Evolutionary conservation across 2,888 invertebrate genomes (phyloP).

Genomic region (Boloria selene): DNA sequence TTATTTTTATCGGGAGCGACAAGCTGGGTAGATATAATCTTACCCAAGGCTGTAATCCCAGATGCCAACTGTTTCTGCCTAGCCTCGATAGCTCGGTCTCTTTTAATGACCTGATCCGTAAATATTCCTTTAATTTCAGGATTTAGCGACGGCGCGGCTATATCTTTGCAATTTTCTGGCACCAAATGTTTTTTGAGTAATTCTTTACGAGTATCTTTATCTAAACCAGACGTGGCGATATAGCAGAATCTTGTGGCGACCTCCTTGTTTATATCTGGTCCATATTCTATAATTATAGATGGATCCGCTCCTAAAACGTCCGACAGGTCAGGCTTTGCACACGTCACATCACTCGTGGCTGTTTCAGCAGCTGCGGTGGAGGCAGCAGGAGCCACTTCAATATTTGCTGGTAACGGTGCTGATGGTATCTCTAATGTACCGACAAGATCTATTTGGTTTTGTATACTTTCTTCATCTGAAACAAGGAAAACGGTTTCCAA

Average conservation of each 20-base stretch:
- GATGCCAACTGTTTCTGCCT: slow-evolving; percentile 42
- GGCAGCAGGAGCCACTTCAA: no score
- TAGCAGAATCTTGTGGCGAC: slow-evolving; percentile 36
- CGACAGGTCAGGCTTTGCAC: no score
- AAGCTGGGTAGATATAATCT: slow-evolving; percentile 9
- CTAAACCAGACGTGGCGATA: slow-evolving; percentile 34
- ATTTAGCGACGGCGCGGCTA: slow-evolving; percentile 43
- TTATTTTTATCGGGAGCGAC: slow-evolving; percentile 11
- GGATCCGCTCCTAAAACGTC: neutral
- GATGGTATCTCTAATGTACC: no score
- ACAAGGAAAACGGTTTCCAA: no score
- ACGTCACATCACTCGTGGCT: no score
- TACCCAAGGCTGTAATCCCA: slow-evolving; percentile 37
- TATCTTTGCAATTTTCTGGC: slow-evolving; percentile 38
- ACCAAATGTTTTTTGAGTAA: slow-evolving; percentile 36
- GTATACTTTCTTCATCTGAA: no score
- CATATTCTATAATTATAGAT: slow-evolving; percentile 33
- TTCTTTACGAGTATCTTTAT: slow-evolving; percentile 39
- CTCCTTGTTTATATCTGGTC: slow-evolving; percentile 40
- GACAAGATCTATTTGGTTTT: no score
- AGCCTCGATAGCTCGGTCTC: slow-evolving; percentile 41
- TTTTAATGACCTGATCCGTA: slow-evolving; percentile 34
- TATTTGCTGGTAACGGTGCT: no score
- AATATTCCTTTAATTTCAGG: slow-evolving; percentile 41
- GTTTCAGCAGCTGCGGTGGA: no score